Percentiles rank a stretch among this genome's conserved stretches.
Evolutionary conservation across 2,113 vertebrate species (phyloP).

Genomic region (Chionis minor): DNA sequence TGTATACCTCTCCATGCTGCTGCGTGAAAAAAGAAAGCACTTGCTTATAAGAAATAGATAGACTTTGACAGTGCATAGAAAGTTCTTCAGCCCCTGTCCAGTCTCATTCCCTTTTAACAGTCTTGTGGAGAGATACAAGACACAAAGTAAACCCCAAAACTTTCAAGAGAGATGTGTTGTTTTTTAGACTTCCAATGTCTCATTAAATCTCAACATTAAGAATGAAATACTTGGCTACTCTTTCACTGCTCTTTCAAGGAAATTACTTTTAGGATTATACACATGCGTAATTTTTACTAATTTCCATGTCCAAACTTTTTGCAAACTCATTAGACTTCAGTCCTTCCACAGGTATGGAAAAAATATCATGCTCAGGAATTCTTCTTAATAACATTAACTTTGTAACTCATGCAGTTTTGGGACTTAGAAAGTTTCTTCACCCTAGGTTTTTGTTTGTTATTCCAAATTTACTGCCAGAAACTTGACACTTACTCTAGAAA

Average conservation of each 20-base stretch:
- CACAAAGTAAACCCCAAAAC: not conserved
- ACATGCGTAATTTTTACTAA: not conserved
- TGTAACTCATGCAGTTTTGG: constrained; percentile 16
- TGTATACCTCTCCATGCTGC: not conserved
- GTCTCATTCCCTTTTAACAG: not conserved
- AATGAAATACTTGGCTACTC: not conserved
- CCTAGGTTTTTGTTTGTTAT: constrained; percentile 60
- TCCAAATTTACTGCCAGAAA: constrained; percentile 58
- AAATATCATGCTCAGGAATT: constrained; percentile 14
- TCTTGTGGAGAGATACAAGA: not conserved
- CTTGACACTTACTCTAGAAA: constrained; percentile 49
- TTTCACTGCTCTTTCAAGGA: constrained; percentile 33
- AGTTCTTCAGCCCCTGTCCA: accelerated
- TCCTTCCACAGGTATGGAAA: constrained; percentile 24
- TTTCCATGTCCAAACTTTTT: constrained; percentile 28
- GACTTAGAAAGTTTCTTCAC: constrained; percentile 30
- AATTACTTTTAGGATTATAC: not conserved
- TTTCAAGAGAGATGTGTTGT: not conserved
- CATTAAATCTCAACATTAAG: constrained; percentile 1
- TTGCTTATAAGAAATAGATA: not conserved
- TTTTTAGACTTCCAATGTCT: not conserved
- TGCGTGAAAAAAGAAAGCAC: not conserved
- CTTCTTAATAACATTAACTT: constrained; percentile 38
- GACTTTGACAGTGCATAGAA: not conserved
- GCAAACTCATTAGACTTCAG: constrained; percentile 33